phyloP scores from a whole-genome alignment of 2,113 vertebrate species.

The Bombycilla garrulus region DNA sequence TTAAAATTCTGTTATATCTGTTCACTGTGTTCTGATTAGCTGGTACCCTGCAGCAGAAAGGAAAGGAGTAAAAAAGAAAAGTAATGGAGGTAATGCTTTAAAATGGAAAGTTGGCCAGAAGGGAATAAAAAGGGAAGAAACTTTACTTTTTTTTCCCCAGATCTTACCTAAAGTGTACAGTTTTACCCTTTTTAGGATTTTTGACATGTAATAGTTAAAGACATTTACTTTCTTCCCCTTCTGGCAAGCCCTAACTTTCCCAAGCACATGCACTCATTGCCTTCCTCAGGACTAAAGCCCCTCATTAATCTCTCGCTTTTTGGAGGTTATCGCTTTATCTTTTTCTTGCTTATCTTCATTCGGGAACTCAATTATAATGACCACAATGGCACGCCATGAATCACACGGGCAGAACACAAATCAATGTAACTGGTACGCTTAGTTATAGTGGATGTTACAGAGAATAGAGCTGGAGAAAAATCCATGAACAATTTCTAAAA shows the following conservation, averaged over 20 bases:
- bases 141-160: background rate
- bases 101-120: background rate
- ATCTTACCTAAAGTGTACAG: background rate
- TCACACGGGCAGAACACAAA: constrained; percentile 13
- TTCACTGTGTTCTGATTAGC: background rate
- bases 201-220: background rate
- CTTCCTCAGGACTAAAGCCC: background rate
- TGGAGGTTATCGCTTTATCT: constrained; percentile 1
- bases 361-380: constrained; percentile 46
- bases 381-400: constrained; percentile 27
- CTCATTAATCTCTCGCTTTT: constrained; percentile 10
- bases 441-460: background rate
- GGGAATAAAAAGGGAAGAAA: background rate
- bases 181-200: background rate
- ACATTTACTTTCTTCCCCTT: background rate
- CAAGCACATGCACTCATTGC: background rate
- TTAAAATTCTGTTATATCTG: background rate
- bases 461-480: constrained; percentile 10
- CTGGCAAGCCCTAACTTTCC: background rate
- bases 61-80: background rate
- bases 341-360: constrained; percentile 40
- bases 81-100: background rate
- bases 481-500: background rate
- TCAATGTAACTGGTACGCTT: background rate
- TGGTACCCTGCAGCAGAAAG: background rate